These are phyloP conservation scores for Tonatia bakeri DNA, from an alignment of 2,113 vertebrate species.

Conservation along the genomic window DNA sequence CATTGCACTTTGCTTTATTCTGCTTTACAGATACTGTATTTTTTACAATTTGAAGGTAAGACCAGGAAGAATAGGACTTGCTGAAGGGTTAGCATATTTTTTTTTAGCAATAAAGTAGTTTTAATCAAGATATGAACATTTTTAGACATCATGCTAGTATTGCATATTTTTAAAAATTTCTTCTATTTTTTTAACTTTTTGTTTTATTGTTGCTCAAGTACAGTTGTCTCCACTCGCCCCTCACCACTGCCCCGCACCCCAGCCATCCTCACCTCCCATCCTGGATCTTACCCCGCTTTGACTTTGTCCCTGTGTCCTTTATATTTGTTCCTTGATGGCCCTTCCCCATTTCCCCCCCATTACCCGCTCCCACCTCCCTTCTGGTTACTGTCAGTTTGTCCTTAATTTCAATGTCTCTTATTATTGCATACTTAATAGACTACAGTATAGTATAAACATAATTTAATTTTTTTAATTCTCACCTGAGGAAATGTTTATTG, in stretches of 20 bases:
- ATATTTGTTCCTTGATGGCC: no score
- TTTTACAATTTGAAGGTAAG: not conserved
- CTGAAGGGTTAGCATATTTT: not conserved
- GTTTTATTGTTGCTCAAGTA: no score
- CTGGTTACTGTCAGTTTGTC: no score
- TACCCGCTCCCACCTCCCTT: no score
- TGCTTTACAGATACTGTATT: not conserved
- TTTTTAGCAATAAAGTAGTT: not conserved
- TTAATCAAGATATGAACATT: not conserved
- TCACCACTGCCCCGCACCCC: no score
- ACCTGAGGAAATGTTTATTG: no score
- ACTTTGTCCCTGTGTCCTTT: no score
- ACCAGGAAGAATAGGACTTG: not conserved
- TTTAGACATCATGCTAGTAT: not conserved
- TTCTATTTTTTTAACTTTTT: no score
- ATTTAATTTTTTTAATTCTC: not conserved
- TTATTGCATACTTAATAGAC: not conserved
- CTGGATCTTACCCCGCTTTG: no score
- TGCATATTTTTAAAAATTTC: not conserved
- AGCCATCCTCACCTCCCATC: no score
- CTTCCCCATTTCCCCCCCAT: no score
- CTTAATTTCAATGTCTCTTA: not conserved
- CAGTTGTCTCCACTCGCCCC: no score
- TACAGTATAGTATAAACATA: not conserved
- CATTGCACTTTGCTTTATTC: not conserved